Percentiles rank a stretch among this genome's conserved stretches.
phyloP scores from a whole-genome alignment of 2,888 invertebrate genomes.

The Cryptocephalus moraei region DNA sequence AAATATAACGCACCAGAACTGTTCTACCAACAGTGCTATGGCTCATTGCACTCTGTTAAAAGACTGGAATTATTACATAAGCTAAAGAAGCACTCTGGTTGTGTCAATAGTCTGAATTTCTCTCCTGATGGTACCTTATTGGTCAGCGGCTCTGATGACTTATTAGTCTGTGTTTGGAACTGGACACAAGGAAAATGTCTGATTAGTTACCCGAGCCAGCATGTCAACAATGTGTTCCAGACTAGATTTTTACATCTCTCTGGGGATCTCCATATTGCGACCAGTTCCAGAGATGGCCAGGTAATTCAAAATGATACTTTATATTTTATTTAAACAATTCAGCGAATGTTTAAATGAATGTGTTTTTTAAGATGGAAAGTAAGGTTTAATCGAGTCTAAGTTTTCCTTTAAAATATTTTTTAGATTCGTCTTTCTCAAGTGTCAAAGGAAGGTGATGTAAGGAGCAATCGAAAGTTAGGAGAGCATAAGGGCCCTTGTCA shows the following conservation, averaged over 20 bases:
- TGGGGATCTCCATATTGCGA: slow-evolving; percentile 73
- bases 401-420: too few relatives aligned
- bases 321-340: background rate
- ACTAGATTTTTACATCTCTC: slow-evolving; percentile 77
- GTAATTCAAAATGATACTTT: slow-evolving; percentile 37
- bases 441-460: slow-evolving; percentile 42
- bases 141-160: slow-evolving; percentile 88
- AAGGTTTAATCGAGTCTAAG: background rate
- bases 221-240: slow-evolving; percentile 83
- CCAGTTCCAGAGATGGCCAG: slow-evolving; percentile 84
- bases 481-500: slow-evolving; percentile 71
- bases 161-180: slow-evolving; percentile 79
- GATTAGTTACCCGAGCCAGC: slow-evolving; percentile 67
- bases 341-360: background rate
- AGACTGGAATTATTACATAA: slow-evolving; percentile 64
- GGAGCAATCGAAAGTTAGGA: slow-evolving; percentile 47
- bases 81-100: slow-evolving; percentile 73
- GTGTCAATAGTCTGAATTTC: slow-evolving; percentile 89
- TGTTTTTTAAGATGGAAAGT: background rate
- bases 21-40: slow-evolving; percentile 54
- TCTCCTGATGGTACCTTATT: slow-evolving; percentile 67
- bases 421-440: slow-evolving; percentile 33
- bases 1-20: slow-evolving; percentile 1
- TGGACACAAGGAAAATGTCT: slow-evolving; percentile 65
- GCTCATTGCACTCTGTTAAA: slow-evolving; percentile 73